These are phyloP conservation scores for Cenopis cana DNA, from an alignment of 2,888 invertebrate genomes.

Conservation along the genomic window DNA sequence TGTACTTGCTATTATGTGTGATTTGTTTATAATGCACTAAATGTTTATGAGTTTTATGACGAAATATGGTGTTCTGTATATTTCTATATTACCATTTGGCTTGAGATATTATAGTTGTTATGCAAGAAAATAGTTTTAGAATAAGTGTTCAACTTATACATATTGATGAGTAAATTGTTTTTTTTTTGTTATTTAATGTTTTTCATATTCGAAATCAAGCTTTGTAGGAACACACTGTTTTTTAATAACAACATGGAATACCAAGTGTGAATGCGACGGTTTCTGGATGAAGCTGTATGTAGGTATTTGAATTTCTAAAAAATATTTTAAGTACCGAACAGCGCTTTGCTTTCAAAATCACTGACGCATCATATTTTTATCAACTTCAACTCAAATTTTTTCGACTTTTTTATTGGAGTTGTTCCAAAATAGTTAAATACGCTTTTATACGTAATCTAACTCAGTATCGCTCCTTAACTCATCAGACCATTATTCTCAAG, in stretches of 20 bases:
- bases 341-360: neutral
- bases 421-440: neutral
- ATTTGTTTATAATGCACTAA: neutral
- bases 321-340: too few relatives aligned
- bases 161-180: too few relatives aligned
- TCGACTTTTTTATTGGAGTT: neutral
- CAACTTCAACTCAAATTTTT: too few relatives aligned
- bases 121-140: neutral
- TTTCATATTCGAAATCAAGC: too few relatives aligned
- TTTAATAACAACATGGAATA: too few relatives aligned
- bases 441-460: slow-evolving; percentile 3
- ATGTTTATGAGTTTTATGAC: slow-evolving; percentile 2
- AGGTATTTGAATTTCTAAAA: too few relatives aligned
- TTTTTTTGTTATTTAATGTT: too few relatives aligned
- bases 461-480: slow-evolving; percentile 55
- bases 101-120: neutral
- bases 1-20: neutral
- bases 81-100: neutral
- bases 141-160: neutral
- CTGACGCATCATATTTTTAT: too few relatives aligned
- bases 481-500: slow-evolving; percentile 66
- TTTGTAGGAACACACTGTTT: too few relatives aligned
- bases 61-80: neutral
- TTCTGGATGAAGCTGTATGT: too few relatives aligned
- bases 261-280: too few relatives aligned